Evolutionary conservation across 2,888 invertebrate genomes (phyloP).

Genomic region (Thereva unica): DNA sequence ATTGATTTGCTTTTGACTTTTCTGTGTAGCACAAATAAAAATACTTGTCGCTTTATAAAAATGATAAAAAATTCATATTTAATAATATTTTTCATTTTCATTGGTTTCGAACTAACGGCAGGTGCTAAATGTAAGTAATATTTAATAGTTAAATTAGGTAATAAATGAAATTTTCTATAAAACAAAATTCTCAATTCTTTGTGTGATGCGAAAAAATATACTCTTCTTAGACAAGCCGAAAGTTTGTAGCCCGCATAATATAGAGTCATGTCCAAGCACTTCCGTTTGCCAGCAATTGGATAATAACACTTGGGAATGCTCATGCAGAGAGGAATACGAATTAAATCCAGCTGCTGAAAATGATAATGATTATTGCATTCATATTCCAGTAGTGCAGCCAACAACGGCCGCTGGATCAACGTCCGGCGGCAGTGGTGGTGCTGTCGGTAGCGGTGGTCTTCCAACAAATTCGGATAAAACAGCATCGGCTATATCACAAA

Average conservation of each 20-base stretch:
- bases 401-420: neutral
- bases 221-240: conserved; percentile 17
- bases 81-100: conserved; percentile 6
- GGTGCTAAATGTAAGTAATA: conserved; percentile 6
- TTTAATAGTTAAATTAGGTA: neutral
- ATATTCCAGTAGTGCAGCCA: conserved; percentile 10
- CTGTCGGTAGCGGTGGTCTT: neutral
- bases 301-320: conserved; percentile 21
- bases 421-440: neutral
- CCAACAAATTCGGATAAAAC: conserved; percentile 23
- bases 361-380: conserved; percentile 37
- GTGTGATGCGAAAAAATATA: neutral
- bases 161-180: neutral
- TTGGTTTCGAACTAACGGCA: neutral
- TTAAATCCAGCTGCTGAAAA: conserved; percentile 36
- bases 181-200: neutral
- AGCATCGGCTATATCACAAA: conserved; percentile 31
- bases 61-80: conserved; percentile 11
- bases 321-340: conserved; percentile 22
- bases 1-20: conserved; percentile 1
- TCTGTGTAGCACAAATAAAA: conserved; percentile 1
- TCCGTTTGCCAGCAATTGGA: conserved; percentile 6
- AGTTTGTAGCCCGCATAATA: conserved; percentile 16
- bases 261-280: conserved; percentile 8
- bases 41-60: neutral